Conservation (phyloP, 37 sponge, comb jelly and placozoan genomes). For the Halichondria panicea region DNA sequence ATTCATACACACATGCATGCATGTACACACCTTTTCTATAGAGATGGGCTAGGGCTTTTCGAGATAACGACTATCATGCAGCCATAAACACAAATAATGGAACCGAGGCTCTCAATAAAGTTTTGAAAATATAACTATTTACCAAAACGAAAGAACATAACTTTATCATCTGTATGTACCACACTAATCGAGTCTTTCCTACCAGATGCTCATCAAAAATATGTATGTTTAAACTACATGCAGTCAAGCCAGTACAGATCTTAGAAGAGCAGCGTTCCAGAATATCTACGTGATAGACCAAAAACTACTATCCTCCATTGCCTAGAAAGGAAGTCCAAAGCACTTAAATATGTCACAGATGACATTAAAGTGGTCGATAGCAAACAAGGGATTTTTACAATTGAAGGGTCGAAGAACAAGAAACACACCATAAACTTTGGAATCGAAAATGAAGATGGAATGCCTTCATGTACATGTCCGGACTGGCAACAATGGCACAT, state of each 20-base stretch:
- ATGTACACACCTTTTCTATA: neutral
- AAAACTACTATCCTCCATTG: conserved; percentile 8
- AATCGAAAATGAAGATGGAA: too few species aligned
- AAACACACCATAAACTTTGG: neutral
- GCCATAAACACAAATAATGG: conserved; percentile 32
- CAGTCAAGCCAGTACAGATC: neutral
- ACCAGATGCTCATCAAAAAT: conserved; percentile 15
- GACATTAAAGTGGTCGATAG: neutral
- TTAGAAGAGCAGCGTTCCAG: conserved; percentile 17
- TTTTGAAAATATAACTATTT: conserved; percentile 20
- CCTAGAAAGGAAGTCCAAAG: conserved; percentile 5
- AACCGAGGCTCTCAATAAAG: conserved; percentile 20
- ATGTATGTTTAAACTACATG: conserved; percentile 11
- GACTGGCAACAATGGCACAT: conserved; percentile 10
- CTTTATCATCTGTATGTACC: neutral
- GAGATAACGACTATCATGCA: conserved; percentile 3
- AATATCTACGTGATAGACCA: conserved; percentile 18
- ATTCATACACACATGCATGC: neutral
- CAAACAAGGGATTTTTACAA: neutral
- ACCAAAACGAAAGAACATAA: neutral
- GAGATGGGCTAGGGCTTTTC: conserved; percentile 22
- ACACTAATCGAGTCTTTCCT: conserved; percentile 13
- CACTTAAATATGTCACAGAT: neutral
- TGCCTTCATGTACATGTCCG: neutral
- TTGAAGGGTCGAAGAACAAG: neutral